Evolutionary conservation across 2,888 invertebrate genomes (phyloP).

Genomic region (Amphipoea lucens): DNA sequence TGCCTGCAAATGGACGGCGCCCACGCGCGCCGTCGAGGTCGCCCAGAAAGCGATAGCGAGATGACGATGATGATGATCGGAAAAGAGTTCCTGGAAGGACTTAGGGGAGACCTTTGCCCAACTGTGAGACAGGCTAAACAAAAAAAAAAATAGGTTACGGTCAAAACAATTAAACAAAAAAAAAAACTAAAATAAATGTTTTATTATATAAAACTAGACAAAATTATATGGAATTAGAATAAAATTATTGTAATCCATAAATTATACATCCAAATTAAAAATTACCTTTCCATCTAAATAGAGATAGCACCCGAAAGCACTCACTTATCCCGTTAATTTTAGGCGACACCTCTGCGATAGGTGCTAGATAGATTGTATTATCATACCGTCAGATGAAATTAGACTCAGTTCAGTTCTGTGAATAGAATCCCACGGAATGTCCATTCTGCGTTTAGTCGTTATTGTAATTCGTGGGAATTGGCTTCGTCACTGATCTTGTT

Average conservation of each 20-base stretch:
- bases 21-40: too few species aligned
- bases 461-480: not conserved
- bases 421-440: not conserved
- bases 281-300: slow-evolving; percentile 11
- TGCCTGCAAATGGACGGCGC: too few species aligned
- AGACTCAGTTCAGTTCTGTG: not conserved
- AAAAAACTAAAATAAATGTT: too few species aligned
- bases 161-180: too few species aligned
- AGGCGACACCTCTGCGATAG: slow-evolving; percentile 2
- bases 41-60: too few species aligned
- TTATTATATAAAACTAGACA: too few species aligned
- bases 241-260: not conserved
- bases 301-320: slow-evolving; percentile 12
- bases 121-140: too few species aligned
- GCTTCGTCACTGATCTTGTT: not conserved
- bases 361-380: slow-evolving; percentile 12
- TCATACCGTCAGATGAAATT: slow-evolving; percentile 12
- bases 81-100: too few species aligned
- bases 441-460: not conserved
- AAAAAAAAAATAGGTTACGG: too few species aligned
- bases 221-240: too few species aligned
- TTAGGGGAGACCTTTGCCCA: too few species aligned
- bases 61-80: too few species aligned
- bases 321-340: slow-evolving; percentile 23
- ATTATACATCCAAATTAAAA: not conserved